Conservation (phyloP, 1,140 invertebrate species). For the Coboldia fuscipes region DNA sequence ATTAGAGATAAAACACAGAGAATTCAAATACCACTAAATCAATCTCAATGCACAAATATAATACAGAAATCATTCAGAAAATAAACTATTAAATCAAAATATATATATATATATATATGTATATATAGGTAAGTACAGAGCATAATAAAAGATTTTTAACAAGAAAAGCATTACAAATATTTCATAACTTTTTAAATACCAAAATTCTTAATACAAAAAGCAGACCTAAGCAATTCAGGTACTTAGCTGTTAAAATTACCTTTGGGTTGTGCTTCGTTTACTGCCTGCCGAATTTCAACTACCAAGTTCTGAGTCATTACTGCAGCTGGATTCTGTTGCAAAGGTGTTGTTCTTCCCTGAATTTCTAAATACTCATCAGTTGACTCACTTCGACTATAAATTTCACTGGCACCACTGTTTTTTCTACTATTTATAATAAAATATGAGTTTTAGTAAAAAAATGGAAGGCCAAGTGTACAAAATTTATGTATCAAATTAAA, state of each 20-base stretch:
- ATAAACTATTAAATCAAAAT: no score
- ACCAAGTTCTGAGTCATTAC: conserved; percentile 49
- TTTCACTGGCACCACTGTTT: background rate
- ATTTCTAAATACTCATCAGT: conserved; percentile 36
- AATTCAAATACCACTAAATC: background rate
- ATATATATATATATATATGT: no score
- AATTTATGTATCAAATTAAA: background rate
- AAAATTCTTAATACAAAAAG: no score
- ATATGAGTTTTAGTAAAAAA: background rate
- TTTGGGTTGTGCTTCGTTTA: conserved; percentile 62
- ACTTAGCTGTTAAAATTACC: no score
- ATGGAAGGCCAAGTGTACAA: background rate
- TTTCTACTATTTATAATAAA: background rate
- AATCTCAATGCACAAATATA: no score
- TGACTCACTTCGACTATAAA: conserved; percentile 27
- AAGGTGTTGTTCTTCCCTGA: conserved; percentile 28
- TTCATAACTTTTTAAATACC: no score
- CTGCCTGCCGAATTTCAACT: conserved; percentile 62
- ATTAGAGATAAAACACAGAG: conserved; percentile 1
- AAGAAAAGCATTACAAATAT: no score
- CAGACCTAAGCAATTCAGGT: no score
- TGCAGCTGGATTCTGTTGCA: conserved; percentile 18
- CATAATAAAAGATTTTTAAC: no score
- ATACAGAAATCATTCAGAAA: no score
- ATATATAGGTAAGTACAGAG: no score